Base-by-base conservation (phyloP, 2,888 invertebrate species). In the Pristionchus maxplancki region DNA sequence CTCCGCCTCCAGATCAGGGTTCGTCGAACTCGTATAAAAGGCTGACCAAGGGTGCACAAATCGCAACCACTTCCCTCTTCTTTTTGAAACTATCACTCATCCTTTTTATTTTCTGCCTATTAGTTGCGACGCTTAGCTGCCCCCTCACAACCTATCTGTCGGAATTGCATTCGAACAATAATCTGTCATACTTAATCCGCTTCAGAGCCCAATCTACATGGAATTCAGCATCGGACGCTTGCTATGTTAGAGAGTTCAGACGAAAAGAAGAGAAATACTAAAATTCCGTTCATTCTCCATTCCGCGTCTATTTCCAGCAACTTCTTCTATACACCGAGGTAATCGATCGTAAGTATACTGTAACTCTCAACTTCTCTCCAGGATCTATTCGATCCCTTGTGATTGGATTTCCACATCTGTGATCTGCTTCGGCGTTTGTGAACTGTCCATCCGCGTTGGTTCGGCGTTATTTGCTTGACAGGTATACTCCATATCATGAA, bases 371-470 rank as follows among this genome's bases (percentile, higher is more conserved):
- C 5, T 44, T 9, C 44, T 44, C 6, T 50, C n/a, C 83, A 84
- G 83, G 58, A 84, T 37, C 11, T 44, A 67, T 37, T 86, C 86
- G 44, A 86, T 91, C 89, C 87, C 91, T 53, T 90, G 90, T 89
- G 91, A 93, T 78, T 93, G 93, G 93, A 92, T 91, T 82, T 92
- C 92, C 37, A 91, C 91, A 15, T 92, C 93, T 64, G 93, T 93
- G 67, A 93, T 93, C 90, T 93, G 93, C 90, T 93, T 93, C 91
- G 93, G 93, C 74, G 91, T 93, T 89, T 93, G 93, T 89, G 93
- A 93, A 89, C 90, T 93, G 71, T 90, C 90, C 78, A 93, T 93
- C 88, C 93, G 93, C 71, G 92, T 93, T 50, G 90, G 91, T 17
- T 92, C 92, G 89, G 91, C 93, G 86, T 89, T 90, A 28, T 89